Conservation (phyloP, 2,113 vertebrate species). For the Melanocharis versteri region DNA sequence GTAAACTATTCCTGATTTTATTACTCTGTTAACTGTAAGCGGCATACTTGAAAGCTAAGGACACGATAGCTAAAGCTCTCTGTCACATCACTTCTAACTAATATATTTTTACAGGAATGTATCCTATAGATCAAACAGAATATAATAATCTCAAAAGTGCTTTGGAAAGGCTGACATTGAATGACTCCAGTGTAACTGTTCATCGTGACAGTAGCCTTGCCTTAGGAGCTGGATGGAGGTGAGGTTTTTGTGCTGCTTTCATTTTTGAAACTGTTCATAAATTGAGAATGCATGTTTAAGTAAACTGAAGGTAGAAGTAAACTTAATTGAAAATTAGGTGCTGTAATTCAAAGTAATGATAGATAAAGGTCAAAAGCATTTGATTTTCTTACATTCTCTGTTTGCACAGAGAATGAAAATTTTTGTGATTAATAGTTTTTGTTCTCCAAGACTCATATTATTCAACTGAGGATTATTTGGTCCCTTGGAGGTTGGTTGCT, state of each 20-base stretch:
- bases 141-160: conserved; percentile 88
- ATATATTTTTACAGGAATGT: conserved; percentile 81
- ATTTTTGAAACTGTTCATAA: not conserved
- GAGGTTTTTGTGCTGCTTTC: conserved; percentile 6
- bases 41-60: not conserved
- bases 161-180: conserved; percentile 90
- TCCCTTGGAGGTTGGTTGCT: not conserved
- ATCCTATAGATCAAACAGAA: conserved; percentile 92
- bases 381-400: not conserved
- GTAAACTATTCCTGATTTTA: not conserved
- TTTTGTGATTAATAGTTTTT: not conserved
- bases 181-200: conserved; percentile 92
- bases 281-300: not conserved
- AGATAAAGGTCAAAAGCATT: not conserved
- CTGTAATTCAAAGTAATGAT: not conserved
- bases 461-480: not conserved
- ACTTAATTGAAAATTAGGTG: not conserved
- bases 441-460: not conserved
- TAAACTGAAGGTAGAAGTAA: not conserved
- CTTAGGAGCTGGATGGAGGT: conserved; percentile 97
- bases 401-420: not conserved
- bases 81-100: not conserved
- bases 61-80: not conserved
- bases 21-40: not conserved
- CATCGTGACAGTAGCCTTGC: conserved; percentile 91